Conservation (phyloP, 2,797 vertebrate genomes). For the Sebastes oblongus region DNA sequence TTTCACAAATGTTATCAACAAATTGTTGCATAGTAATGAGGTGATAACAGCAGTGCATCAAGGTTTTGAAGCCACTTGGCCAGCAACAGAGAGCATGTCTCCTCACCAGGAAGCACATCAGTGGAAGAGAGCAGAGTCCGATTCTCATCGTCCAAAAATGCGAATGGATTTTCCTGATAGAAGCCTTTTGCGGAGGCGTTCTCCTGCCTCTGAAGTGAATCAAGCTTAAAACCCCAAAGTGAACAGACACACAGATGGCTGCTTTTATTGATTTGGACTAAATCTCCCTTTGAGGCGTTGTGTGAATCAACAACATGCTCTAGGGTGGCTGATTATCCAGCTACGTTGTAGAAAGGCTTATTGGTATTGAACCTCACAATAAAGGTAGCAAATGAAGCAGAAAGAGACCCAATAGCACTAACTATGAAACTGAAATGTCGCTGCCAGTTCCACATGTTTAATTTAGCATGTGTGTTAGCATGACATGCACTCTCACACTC, state of each 20-base stretch:
- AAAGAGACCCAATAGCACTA: not conserved
- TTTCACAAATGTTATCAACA: not conserved
- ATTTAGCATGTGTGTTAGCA: not conserved
- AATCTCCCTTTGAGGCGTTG: constrained; percentile 50
- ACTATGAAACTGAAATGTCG: not conserved
- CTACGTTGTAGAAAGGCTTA: not conserved
- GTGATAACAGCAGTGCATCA: not conserved
- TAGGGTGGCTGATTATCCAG: constrained; percentile 5
- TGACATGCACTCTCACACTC: not conserved
- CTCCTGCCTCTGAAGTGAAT: constrained; percentile 36
- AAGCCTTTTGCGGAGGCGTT: constrained; percentile 5
- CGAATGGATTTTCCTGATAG: constrained; percentile 18
- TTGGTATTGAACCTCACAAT: not conserved
- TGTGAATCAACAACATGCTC: constrained; percentile 35
- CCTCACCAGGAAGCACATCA: not conserved
- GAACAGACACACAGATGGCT: constrained; percentile 40
- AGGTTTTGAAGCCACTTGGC: not conserved
- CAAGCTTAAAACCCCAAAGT: constrained; percentile 38
- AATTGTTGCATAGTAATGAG: not conserved
- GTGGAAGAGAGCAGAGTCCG: constrained; percentile 5
- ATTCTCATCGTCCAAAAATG: constrained; percentile 9
- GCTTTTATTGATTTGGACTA: constrained; percentile 57
- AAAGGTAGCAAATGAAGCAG: not conserved
- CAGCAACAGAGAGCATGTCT: not conserved
- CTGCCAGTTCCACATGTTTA: not conserved